Base-by-base conservation (phyloP, 2,113 vertebrate species). In the Zosterops japonicus region DNA sequence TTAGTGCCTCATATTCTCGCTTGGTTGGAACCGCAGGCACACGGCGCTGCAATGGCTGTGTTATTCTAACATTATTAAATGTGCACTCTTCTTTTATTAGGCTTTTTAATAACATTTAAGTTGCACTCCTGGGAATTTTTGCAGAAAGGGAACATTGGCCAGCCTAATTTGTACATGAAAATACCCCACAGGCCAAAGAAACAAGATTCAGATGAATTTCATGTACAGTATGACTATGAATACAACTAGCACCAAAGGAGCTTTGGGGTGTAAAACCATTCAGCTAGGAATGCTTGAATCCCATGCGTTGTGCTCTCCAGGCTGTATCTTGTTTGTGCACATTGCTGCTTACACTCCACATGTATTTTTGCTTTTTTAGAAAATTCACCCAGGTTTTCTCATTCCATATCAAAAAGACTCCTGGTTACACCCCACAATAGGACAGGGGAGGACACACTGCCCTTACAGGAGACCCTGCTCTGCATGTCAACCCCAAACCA, bases 91-190 rank as follows among this genome's bases (percentile, higher is more conserved):
- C 97, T 98, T 98, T 98, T 98, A 98, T 97, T 98, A 97, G 97
- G 96, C 97, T 97, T 98, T 98, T 98, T 97, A 98, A 98, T 98
- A 98, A 98, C 97, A 97, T 98, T 97, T 98, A 97, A 98, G 98
- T 97, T 97, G 97, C 50, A 97, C 97, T 96, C 96, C 92, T 95
- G 98, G 97, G 97, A 98, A 97, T 97, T 97, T 97, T 96, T 97
- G 92, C 93, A 98, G 97, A 97, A 98, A 97, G 96, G 96, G 95
- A 98, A 98, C 94, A 96, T 97, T 98, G 97, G 97, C 97, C 97
- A 97, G 97, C 96, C 98, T 98, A 98, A 98, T 98, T 98, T 98
- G 97, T 98, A 98, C 98, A 97, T 96, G 97, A 98, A 98, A 98
- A 98, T 97, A 97, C 97, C 96, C 97, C 95, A 97, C 91, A 97